phyloP scores from a whole-genome alignment of 2,888 invertebrate genomes.

The Drosophila birchii region DNA sequence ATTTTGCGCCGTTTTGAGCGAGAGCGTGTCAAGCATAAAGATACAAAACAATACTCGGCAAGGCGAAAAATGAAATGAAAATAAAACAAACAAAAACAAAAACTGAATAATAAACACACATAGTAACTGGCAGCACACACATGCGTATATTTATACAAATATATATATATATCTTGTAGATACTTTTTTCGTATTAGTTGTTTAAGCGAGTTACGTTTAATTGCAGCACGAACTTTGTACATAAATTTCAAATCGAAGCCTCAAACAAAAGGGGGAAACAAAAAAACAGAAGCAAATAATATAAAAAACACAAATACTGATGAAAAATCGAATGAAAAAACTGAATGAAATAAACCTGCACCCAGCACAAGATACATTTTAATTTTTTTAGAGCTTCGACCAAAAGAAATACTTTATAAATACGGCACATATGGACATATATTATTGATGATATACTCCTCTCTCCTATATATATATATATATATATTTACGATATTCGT shows the following conservation, averaged over 20 bases:
- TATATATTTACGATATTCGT: slow-evolving; percentile 47
- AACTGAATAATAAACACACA: slow-evolving; percentile 37
- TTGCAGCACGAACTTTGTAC: slow-evolving; percentile 79
- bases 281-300: slow-evolving; percentile 16
- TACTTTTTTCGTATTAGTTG: slow-evolving; percentile 62
- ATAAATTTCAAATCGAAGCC: slow-evolving; percentile 73
- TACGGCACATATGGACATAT: slow-evolving; percentile 28
- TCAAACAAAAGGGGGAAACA: slow-evolving; percentile 4
- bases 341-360: slow-evolving; percentile 10
- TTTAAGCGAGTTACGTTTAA: slow-evolving; percentile 70
- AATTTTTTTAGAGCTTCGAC: slow-evolving; percentile 71
- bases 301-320: slow-evolving; percentile 1
- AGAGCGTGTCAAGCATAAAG: slow-evolving; percentile 80
- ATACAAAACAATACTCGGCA: slow-evolving; percentile 56
- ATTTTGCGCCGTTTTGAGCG: slow-evolving; percentile 76
- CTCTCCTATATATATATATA: slow-evolving; percentile 40
- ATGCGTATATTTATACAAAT: slow-evolving; percentile 28
- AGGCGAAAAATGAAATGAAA: slow-evolving; percentile 30
- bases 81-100: slow-evolving; percentile 23
- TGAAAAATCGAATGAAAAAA: slow-evolving; percentile 14
- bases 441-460: slow-evolving; percentile 32
- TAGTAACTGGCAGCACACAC: slow-evolving; percentile 34
- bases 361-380: slow-evolving; percentile 27
- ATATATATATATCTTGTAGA: slow-evolving; percentile 63
- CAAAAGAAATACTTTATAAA: slow-evolving; percentile 57